These are phyloP conservation scores for Gorsachius goisagi DNA, from an alignment of 2,113 vertebrate species.

Conservation along the genomic window DNA sequence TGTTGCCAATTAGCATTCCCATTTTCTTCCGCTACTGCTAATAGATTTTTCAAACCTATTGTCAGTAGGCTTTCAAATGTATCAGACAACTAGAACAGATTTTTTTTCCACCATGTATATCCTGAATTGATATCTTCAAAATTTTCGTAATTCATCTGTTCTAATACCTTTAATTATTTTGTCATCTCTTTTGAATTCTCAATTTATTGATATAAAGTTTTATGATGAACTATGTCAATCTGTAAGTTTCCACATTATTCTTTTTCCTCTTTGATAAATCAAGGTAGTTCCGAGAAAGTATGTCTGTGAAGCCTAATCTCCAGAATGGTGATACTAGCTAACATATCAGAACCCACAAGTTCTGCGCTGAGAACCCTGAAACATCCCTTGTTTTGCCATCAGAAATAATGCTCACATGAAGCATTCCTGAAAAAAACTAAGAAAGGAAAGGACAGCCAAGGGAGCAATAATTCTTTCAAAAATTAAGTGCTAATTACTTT, in stretches of 20 bases:
- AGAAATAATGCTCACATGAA: not conserved
- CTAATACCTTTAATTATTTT: conserved; percentile 19
- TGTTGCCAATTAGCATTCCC: not conserved
- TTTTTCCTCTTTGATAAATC: not conserved
- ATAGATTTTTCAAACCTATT: not conserved
- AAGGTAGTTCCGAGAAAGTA: not conserved
- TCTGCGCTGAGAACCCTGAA: not conserved
- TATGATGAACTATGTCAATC: not conserved
- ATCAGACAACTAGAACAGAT: not conserved
- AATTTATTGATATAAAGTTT: not conserved
- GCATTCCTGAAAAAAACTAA: not conserved
- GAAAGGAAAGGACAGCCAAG: not conserved
- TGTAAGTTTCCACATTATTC: not conserved
- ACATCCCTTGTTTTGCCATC: not conserved
- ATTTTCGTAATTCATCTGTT: not conserved
- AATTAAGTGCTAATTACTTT: not conserved
- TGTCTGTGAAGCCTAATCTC: not conserved
- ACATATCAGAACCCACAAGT: not conserved
- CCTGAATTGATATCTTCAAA: not conserved
- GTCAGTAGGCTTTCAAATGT: not conserved
- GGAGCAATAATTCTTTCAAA: not conserved
- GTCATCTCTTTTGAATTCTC: not conserved
- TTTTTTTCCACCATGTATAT: not conserved
- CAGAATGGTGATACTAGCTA: not conserved
- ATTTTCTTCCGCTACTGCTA: not conserved